Evolutionary conservation across 2,888 invertebrate genomes (phyloP), one percentile per base, ranked within the genome.

Genomic region (Lycophotia porphyrea): DNA sequence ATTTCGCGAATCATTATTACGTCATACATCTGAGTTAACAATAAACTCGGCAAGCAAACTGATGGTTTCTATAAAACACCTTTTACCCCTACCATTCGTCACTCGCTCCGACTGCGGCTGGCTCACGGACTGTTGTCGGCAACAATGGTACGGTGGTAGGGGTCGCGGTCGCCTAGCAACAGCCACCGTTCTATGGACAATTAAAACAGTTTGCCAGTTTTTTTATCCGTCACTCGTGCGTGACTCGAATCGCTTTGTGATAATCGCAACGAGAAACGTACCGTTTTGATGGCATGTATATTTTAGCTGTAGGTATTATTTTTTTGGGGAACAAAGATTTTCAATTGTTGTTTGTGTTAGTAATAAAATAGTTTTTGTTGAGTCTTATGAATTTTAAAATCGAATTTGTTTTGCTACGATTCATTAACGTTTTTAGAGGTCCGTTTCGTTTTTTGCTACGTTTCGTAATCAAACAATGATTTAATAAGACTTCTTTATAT

Each of bases 151-250:
- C 60, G 42, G 63, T 69, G 68, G 87, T 82, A 81, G 83, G 84
- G 86, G 85, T 78, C 80, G 80, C 78, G 86, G 85, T 78, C 80
- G 80, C 78, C 42, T 86, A 70, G 87, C 88, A 88, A 88, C 88
- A 75, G 84, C 84, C 81, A 78, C 87, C 75, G 80, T 76, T 82
- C 85, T 76, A 74, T 82, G 84, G 78, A 85, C 86, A 86, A 84
- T 84, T 84, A 84, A 84, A 84, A 86, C 87, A 85, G 88, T 88
- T 86, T 78, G 80, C 84, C 74, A 79, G 84, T 72, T 87, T 88
- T 86, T 88, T 88, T 85, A 77, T 86, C 52, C 69, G 77, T 78
- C 84, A 87, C 76, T 88, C 82, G 87, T 87, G 88, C 88, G 88
- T 88, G 88, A 88, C 87, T 74, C 36, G 74, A 65, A 77, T 84